Base-by-base conservation (phyloP, 2,113 vertebrate species). In the Channa argus region DNA sequence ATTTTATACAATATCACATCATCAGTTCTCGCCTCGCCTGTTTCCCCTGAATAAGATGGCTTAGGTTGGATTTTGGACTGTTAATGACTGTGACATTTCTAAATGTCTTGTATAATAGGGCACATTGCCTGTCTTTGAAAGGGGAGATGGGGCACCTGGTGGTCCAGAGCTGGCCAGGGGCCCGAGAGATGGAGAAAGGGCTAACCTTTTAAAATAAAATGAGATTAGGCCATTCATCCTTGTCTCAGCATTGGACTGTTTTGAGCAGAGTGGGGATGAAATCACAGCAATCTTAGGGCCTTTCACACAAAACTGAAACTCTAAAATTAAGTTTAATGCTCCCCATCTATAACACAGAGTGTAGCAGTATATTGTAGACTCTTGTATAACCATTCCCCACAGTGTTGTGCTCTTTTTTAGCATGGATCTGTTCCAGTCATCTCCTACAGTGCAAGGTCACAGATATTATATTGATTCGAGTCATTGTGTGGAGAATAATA, bases 1-100 rank as follows among this genome's bases (percentile, higher is more conserved):
- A 72, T 71, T 73, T 74, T 55, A 47, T 62, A 44, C 37, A 60
- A 13, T 61, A 71, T 74, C 15, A 5, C 45, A 46, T 55, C 34
- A 73, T 33, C 45, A 76, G 41, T 39, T 55, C 44, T 2, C 1
- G 34, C 51, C 37, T 53, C 36, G n/a, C 14, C 60, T 52, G 53
- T 15, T 46, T 38, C 4, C 9, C 36, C 39, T 3, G 43, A 53
- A 71, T 62, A 74, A 52, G 53, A 44, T 38, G 10, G 59, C 55
- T 71, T 77, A 34, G 47, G 59, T 63, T 63, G 36, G 46, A 56
- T 77, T 76, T 86, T 63, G 1, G 3, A 53, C 44, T 70, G 43
- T 78, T 86, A 85, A 90, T 86, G 78, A 83, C 68, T 69, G 39
- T 89, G 90, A 84, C 87, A 86, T 91, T 91, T 91, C 82, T 79